phyloP scores from a whole-genome alignment of 1,140 invertebrate genomes.

The Ceratina japonica region DNA sequence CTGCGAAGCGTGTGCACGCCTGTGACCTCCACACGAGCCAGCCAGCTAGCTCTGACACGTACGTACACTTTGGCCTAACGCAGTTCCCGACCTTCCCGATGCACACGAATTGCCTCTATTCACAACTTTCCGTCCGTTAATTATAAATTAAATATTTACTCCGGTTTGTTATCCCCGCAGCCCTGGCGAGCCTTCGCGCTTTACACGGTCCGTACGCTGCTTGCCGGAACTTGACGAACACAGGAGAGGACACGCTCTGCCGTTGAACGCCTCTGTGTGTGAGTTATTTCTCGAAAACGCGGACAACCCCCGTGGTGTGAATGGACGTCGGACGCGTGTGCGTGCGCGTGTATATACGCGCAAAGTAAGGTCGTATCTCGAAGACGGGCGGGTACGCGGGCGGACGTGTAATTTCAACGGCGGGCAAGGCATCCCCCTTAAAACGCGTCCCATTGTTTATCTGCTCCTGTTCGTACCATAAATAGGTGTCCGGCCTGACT shows the following conservation, averaged over 20 bases:
- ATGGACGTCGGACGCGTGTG: neutral
- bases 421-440: slow-evolving; percentile 34
- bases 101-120: slow-evolving; percentile 28
- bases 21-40: slow-evolving; percentile 50
- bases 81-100: slow-evolving; percentile 50
- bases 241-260: no score
- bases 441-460: slow-evolving; percentile 60
- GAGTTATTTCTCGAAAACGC: neutral
- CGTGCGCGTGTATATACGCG: neutral
- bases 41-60: no score
- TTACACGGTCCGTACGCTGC: no score
- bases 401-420: slow-evolving; percentile 32
- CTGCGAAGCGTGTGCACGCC: slow-evolving; percentile 63
- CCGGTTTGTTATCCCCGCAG: neutral
- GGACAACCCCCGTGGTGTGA: slow-evolving; percentile 9
- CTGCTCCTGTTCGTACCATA: slow-evolving; percentile 52
- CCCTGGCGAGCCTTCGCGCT: neutral
- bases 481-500: slow-evolving; percentile 48
- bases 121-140: slow-evolving; percentile 28
- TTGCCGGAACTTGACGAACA: neutral
- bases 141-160: slow-evolving; percentile 1
- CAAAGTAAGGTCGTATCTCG: neutral
- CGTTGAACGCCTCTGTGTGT: no score
- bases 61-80: no score
- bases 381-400: slow-evolving; percentile 4